Evolutionary conservation across 2,797 vertebrate genomes (phyloP).

Genomic region (Hydrolagus colliei): DNA sequence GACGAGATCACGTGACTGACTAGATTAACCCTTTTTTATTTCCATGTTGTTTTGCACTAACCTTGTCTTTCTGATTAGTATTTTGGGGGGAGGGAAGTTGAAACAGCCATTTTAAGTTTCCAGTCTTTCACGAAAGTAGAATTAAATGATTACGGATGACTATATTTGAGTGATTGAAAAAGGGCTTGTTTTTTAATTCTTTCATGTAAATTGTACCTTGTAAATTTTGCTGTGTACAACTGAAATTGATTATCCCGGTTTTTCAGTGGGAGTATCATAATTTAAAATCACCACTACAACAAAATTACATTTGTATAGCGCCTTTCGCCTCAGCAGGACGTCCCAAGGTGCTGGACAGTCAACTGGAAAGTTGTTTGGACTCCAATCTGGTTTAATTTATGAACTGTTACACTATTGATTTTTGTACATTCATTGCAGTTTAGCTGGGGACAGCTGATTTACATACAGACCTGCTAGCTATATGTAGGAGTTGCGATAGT

Average conservation of each 20-base stretch:
- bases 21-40: neutral
- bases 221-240: neutral
- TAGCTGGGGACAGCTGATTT: neutral
- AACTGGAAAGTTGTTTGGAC: too few relatives aligned
- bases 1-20: conserved; percentile 9
- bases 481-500: neutral
- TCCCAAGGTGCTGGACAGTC: too few relatives aligned
- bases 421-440: neutral
- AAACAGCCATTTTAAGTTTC: neutral
- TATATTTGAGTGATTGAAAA: neutral
- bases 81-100: neutral
- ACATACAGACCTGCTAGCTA: too few relatives aligned
- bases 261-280: too few relatives aligned
- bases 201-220: neutral
- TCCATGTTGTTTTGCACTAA: neutral
- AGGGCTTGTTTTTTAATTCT: neutral
- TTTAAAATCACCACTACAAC: neutral
- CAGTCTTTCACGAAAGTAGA: too few relatives aligned
- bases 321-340: too few relatives aligned
- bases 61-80: neutral
- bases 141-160: neutral
- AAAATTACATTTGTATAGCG: too few relatives aligned
- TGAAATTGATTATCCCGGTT: neutral
- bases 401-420: neutral
- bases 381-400: neutral